These are phyloP conservation scores for Acronicta leporina DNA, from an alignment of 2,888 invertebrate species.

Conservation along the genomic window DNA sequence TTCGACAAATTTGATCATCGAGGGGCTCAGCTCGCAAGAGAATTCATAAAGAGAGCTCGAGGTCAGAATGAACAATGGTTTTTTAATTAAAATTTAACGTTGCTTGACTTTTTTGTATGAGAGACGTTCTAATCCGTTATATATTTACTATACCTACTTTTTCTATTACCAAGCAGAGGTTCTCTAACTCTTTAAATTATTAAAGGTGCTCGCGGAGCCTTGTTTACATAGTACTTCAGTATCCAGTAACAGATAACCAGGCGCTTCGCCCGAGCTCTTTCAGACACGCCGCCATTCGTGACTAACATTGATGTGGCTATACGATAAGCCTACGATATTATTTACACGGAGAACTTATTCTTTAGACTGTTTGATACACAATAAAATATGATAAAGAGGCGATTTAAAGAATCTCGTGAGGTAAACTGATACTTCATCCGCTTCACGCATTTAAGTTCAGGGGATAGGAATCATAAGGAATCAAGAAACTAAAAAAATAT, in stretches of 20 bases:
- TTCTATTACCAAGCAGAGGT: slow-evolving; percentile 11
- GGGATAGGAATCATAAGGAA: not conserved
- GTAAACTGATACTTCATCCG: slow-evolving; percentile 45
- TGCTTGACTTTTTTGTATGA: slow-evolving; percentile 44
- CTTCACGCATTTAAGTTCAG: slow-evolving; percentile 31
- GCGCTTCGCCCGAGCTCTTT: slow-evolving; percentile 71
- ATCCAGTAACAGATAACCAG: slow-evolving; percentile 68
- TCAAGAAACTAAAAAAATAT: too few relatives aligned
- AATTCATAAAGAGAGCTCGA: slow-evolving; percentile 52
- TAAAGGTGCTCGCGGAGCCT: slow-evolving; percentile 10
- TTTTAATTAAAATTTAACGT: slow-evolving; percentile 60
- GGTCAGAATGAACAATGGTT: slow-evolving; percentile 57
- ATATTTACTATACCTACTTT: too few relatives aligned
- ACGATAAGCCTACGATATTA: slow-evolving; percentile 79
- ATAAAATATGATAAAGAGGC: slow-evolving; percentile 60
- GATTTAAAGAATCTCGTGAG: slow-evolving; percentile 57
- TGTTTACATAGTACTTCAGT: slow-evolving; percentile 58
- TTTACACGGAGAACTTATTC: slow-evolving; percentile 71
- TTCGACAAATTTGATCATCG: slow-evolving; percentile 57
- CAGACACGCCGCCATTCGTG: slow-evolving; percentile 79
- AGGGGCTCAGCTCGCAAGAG: slow-evolving; percentile 56
- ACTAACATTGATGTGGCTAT: slow-evolving; percentile 77
- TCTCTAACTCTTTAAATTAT: slow-evolving; percentile 12
- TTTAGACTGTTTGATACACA: slow-evolving; percentile 44
- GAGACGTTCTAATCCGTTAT: slow-evolving; percentile 20